Conservation (phyloP, 2,888 invertebrate species). For the Hedychridium roseum region DNA sequence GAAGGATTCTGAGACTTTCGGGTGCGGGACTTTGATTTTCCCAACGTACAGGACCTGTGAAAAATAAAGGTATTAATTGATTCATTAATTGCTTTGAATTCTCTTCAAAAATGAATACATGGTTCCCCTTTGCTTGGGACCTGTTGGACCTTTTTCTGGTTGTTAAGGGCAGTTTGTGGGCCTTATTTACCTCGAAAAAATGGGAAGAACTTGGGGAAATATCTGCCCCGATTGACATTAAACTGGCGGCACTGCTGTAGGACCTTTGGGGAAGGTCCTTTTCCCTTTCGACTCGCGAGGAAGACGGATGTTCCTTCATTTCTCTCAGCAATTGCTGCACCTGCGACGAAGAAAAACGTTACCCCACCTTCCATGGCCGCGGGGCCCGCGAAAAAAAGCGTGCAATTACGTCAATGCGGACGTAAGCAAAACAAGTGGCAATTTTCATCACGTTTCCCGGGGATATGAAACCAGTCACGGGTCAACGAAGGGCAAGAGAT, state of each 20-base stretch:
- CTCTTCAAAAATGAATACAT: too few species aligned
- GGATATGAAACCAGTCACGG: not conserved
- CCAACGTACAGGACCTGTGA: conserved; percentile 90
- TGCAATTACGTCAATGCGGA: too few species aligned
- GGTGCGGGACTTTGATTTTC: conserved; percentile 86
- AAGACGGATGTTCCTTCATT: conserved; percentile 61
- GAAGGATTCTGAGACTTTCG: conserved; percentile 85
- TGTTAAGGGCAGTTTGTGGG: too few species aligned
- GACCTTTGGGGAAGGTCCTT: conserved; percentile 60
- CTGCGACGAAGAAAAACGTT: conserved; percentile 32
- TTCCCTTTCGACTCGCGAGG: conserved; percentile 50
- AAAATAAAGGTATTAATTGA: conserved; percentile 26
- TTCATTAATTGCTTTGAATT: too few species aligned
- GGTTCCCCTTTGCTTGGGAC: too few species aligned
- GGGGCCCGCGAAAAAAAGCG: too few species aligned
- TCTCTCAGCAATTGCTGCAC: conserved; percentile 58
- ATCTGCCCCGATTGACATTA: conserved; percentile 79
- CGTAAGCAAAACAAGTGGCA: too few species aligned
- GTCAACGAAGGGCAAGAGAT: too few species aligned
- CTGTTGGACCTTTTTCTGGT: too few species aligned
- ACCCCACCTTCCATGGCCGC: too few species aligned
- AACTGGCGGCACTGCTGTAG: conserved; percentile 70
- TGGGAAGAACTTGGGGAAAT: conserved; percentile 88
- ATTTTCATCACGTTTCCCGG: not conserved
- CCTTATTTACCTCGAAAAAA: conserved; percentile 78